Base-by-base conservation (phyloP, 1,140 invertebrate genomes). In the Heliconius nattereri region DNA sequence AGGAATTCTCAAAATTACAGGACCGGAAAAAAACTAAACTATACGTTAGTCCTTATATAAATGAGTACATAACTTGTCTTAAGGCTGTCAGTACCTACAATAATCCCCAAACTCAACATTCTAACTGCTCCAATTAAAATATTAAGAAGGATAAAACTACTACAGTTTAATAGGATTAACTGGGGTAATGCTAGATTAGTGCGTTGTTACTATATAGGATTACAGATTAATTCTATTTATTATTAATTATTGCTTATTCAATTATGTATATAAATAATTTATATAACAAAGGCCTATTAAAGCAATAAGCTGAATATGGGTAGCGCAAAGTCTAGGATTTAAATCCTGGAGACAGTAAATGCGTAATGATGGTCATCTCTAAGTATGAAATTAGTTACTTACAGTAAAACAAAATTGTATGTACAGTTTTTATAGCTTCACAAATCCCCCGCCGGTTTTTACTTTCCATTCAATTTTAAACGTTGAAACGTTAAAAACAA, bases 221-320 rank as follows among this genome's bases (percentile, higher is more conserved):
- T 66, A 66, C 23, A 66, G 54, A 57, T 29, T 66, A 26, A 66
- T 29, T 66, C 60, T 66, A 66, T 66, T 66, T 66, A 66, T 66
- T 66, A 66, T 16, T 66, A 66, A 66, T 29, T 29, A 66, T 66
- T 66, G 60, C n/a, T 20, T 60, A 60, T 60, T 60, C 11, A 23
- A 60, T 60, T 60, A 60, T 66, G n/a, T 57, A 57, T 57, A 57
- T 23, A n/a, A 9, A 57, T 23, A 8, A 57, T 57, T 9, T 23
- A 57, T 57, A 23, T n/a, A 71, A 5, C 6, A 32, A 9, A 7
- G 3, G 66, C 66, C 26, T 70, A 26, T 6, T 70, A 9, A 26
- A 29, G 9, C 2, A 70, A 29, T 29, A 26, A 26, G 8, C n/a
- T 11, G 9, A 16, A 70, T 70, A 16, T 5, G 13, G 11, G 11